Evolutionary conservation across 2,888 invertebrate genomes (phyloP), one percentile per base, ranked within the genome.

Genomic region (Lycocerus yunnanus): DNA sequence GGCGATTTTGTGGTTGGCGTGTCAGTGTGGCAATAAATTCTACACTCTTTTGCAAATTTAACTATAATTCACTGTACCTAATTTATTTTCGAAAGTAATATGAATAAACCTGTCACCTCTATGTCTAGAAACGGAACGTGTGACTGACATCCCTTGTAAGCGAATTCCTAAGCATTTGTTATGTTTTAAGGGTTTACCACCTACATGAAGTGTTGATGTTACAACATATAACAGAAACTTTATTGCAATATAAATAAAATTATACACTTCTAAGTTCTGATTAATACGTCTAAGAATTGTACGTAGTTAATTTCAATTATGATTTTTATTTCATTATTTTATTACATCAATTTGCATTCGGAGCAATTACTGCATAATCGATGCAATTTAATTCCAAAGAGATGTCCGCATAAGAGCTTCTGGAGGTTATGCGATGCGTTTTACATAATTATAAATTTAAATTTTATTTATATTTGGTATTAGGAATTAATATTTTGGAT

Each of bases 31-130:
- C 43, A 8, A 43, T 43, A 43, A n/a, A 43, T 43, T n/a, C 8
- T 2, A 5, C n/a, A 6, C 8, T 0, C n/a, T 43, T 43, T 43
- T n/a, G 43, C n/a, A 63, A 15, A 63, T 18, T 15, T 20, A 63
- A 63, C 61, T 18, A 63, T 63, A 63, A 63, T n/a, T 63, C 61
- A 63, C 18, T 63, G 61, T 63, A 63, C 20, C 61, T 63, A 16
- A 63, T 63, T 63, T 63, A 20, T 63, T 63, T 63, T 63, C 0
- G n/a, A n/a, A 18, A 15, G 61, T 5, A 63, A 63, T 63, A 63
- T 63, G 61, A 63, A 63, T 63, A 63, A 63, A 63, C 18, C 20
- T 63, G 61, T 20, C 61, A 63, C 61, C 20, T 63, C 13, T 63
- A 15, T 20, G 61, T 63, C 61, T 63, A 63, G 18, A 63, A 18